Evolutionary conservation across 2,113 vertebrate genomes (phyloP).

Genomic region (Lepidothrix coronata): DNA sequence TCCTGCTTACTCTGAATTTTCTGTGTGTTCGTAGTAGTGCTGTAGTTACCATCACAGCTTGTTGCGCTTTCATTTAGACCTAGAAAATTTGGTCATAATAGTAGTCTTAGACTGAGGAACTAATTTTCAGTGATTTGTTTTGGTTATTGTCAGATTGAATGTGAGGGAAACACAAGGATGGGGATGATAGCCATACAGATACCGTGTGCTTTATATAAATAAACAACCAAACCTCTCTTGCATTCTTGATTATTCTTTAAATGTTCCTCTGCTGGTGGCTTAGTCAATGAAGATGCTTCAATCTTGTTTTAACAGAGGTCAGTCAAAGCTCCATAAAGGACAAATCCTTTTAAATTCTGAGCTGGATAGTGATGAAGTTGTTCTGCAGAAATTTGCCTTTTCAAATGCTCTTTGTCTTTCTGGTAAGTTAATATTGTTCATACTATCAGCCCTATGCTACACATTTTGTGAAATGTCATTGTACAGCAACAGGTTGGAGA

Average conservation of each 20-base stretch:
- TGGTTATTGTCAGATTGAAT: neutral
- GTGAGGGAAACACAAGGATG: neutral
- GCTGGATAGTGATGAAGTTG: conserved; percentile 78
- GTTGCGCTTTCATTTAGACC: neutral
- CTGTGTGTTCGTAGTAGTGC: neutral
- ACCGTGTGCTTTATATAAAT: neutral
- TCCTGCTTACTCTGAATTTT: neutral
- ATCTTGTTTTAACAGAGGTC: conserved; percentile 79
- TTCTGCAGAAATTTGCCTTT: conserved; percentile 96
- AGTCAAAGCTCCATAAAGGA: conserved; percentile 88
- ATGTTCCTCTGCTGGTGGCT: neutral
- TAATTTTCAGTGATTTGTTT: neutral
- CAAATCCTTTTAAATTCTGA: conserved; percentile 85
- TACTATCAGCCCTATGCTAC: neutral
- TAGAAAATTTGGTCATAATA: neutral
- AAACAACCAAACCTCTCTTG: neutral
- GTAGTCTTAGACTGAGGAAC: neutral
- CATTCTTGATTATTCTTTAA: neutral
- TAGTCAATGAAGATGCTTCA: neutral
- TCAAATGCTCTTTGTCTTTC: conserved; percentile 96
- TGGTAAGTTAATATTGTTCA: conserved; percentile 73
- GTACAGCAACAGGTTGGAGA: neutral
- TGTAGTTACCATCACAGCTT: neutral
- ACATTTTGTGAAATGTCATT: neutral
- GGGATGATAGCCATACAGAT: neutral